Evolutionary conservation across 2,797 vertebrate genomes (phyloP), one percentile per base, ranked within the genome.

Genomic region (Percopsis omiscomaycus): DNA sequence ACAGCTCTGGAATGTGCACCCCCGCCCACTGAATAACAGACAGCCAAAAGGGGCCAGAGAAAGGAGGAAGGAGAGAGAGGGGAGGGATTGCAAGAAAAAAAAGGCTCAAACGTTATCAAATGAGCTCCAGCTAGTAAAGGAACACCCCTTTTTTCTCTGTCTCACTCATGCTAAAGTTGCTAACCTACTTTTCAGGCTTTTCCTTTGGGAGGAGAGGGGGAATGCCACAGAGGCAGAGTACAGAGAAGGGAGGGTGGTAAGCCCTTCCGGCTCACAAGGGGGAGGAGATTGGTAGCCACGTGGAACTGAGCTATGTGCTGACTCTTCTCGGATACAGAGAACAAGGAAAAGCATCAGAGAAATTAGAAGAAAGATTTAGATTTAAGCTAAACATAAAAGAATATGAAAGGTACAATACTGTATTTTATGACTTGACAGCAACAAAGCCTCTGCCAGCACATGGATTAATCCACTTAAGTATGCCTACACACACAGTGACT

Each of bases 291-390:
- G 8, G 68, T 67, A 89, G 91, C 92, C 92, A 93, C 92, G 92
- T 93, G 91, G 91, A 92, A 83, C 85, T 71, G 78, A 89, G 81
- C 85, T 85, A 89, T 88, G 89, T 88, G 88, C 89, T 86, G 87
- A 90, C 48, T 68, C 81, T 68, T 71, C 55, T 73, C 50, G 79
- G 66, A 80, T 68, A 74, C 64, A 73, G 59, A 56, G 11, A 55
- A 28, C 15, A 44, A 54, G 49, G 28, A 29, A 49, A 28, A 6
- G 16, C 55, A 51, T 60, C 54, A 59, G 61, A 28, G 37, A 16
- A 61, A 5, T 22, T 13, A 52, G 5, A 54, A 5, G 30, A 28
- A 10, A 3, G 9, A 4, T 37, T 58, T 29, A 10, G 14, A 4
- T 2, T 22, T 61, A 11, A 67, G 46, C 15, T 62, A 62, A 57